Percentiles rank a stretch among this genome's conserved stretches.
These are phyloP conservation scores for Myiopsitta monachus DNA, from an alignment of 2,113 vertebrate genomes.

Conservation along the genomic window DNA sequence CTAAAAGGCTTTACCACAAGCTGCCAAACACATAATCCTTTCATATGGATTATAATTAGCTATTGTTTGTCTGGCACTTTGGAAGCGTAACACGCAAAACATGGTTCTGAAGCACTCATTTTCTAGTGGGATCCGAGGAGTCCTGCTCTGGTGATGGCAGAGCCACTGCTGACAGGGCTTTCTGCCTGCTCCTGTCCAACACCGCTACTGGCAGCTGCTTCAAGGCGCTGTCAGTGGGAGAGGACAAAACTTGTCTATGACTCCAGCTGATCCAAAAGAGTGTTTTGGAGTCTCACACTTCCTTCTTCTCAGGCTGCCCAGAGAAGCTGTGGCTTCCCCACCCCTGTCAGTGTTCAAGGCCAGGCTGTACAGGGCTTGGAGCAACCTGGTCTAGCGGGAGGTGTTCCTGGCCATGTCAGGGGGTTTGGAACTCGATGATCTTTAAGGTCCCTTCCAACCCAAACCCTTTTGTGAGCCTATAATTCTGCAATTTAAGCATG, in stretches of 20 bases:
- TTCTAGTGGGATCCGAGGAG: neutral
- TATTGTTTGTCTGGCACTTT: neutral
- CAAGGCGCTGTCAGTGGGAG: neutral
- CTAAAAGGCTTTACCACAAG: neutral
- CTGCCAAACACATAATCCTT: conserved; percentile 5
- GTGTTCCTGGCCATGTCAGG: neutral
- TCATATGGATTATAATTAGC: neutral
- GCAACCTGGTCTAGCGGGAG: neutral
- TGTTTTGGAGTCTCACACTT: neutral
- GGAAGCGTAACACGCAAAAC: neutral
- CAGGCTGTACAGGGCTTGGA: neutral
- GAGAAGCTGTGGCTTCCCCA: neutral
- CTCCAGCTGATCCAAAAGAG: neutral
- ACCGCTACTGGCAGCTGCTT: neutral
- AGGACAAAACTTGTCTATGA: neutral
- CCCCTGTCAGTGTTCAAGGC: neutral
- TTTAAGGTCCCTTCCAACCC: neutral
- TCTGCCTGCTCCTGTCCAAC: neutral
- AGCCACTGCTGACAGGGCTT: neutral
- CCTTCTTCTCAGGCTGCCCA: neutral
- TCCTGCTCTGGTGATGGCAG: neutral
- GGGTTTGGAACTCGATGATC: neutral
- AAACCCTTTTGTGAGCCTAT: neutral
- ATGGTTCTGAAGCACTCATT: neutral
- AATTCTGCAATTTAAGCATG: accelerated